phyloP scores from a whole-genome alignment of 2,888 invertebrate genomes.

The Smittia sp. region DNA sequence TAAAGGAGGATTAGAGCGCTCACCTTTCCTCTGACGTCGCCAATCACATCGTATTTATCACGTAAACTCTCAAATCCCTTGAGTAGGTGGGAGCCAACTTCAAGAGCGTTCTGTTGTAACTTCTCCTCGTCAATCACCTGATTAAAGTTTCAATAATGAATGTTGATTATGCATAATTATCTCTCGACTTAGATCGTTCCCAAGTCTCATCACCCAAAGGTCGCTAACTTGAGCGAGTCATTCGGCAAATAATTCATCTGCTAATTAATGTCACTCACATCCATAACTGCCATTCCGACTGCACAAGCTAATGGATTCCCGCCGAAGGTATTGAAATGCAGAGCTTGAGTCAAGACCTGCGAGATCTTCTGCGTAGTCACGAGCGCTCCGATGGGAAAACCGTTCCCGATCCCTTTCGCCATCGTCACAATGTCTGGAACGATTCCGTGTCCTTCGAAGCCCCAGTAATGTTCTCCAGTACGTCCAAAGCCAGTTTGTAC shows the following conservation, averaged over 20 bases:
- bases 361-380: conserved; percentile 89
- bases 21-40: conserved; percentile 39
- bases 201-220: conserved; percentile 67
- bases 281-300: conserved; percentile 86
- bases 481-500: conserved; percentile 97
- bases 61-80: conserved; percentile 57
- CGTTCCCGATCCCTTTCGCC: conserved; percentile 95
- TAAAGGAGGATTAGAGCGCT: conserved; percentile 51
- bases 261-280: conserved; percentile 60
- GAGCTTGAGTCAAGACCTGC: conserved; percentile 66
- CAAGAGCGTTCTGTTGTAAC: conserved; percentile 71
- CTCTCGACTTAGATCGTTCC: background rate
- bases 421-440: conserved; percentile 92
- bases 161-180: conserved; percentile 47
- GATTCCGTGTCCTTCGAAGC: conserved; percentile 85
- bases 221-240: conserved; percentile 70
- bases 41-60: conserved; percentile 33
- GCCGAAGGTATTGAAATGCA: conserved; percentile 93
- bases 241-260: conserved; percentile 87
- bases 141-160: conserved; percentile 43
- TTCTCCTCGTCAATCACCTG: conserved; percentile 86
- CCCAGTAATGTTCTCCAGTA: conserved; percentile 93
- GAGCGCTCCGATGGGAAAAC: conserved; percentile 93
- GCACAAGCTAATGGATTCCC: conserved; percentile 90
- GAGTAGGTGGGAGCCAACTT: conserved; percentile 79